These are phyloP conservation scores for Poliocrania exsul DNA, from an alignment of 2,797 vertebrate genomes.

Conservation along the genomic window DNA sequence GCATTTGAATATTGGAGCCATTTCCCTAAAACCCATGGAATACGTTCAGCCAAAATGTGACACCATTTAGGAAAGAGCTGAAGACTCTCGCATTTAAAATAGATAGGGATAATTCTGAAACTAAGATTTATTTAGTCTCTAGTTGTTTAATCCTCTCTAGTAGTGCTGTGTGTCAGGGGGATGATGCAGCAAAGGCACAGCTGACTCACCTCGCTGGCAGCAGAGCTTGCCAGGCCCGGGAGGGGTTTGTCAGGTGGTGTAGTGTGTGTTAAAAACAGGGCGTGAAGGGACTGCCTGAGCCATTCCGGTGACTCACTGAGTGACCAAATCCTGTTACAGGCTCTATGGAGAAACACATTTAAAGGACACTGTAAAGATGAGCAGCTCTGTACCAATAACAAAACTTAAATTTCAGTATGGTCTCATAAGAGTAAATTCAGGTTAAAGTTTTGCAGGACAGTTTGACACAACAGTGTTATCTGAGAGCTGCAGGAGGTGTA, in stretches of 20 bases:
- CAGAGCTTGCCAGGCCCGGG: not conserved
- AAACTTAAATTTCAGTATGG: not conserved
- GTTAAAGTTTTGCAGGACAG: not conserved
- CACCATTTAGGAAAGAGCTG: not conserved
- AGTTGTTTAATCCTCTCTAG: not conserved
- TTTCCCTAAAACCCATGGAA: not conserved
- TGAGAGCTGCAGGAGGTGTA: not conserved
- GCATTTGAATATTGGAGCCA: not conserved
- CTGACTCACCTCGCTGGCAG: constrained; percentile 26
- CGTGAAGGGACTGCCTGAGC: not conserved
- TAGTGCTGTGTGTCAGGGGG: not conserved
- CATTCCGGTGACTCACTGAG: not conserved
- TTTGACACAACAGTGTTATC: not conserved
- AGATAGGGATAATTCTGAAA: not conserved
- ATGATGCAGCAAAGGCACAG: constrained; percentile 9
- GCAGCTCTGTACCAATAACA: not conserved
- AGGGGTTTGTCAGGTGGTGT: not conserved
- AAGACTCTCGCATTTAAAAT: not conserved
- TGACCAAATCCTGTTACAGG: not conserved
- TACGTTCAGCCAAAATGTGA: not conserved
- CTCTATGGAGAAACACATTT: not conserved
- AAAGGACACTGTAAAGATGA: not conserved
- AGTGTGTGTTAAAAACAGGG: not conserved
- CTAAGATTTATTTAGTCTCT: not conserved
- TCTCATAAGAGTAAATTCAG: not conserved